Percentiles rank a stretch among this genome's conserved stretches.
phyloP scores from a whole-genome alignment of 2,888 invertebrate species.

The Apodemia duryi region DNA sequence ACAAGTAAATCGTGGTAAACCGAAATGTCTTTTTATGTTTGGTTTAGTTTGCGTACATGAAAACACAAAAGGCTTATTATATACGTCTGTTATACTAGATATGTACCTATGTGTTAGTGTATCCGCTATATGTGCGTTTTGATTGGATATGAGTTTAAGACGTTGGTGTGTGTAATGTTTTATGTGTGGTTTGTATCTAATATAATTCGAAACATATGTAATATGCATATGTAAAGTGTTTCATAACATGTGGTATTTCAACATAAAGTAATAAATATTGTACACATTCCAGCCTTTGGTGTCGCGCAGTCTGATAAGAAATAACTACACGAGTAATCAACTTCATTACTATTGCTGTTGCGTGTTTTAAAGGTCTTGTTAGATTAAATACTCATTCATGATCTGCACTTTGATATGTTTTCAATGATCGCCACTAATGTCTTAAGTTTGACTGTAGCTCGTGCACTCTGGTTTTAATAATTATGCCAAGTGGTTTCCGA shows the following conservation, averaged over 20 bases:
- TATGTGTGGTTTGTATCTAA: too few relatives aligned
- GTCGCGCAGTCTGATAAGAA: constrained; percentile 10
- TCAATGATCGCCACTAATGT: background rate
- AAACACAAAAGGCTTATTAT: too few relatives aligned
- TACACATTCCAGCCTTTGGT: background rate
- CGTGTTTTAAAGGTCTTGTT: background rate
- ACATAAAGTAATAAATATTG: background rate
- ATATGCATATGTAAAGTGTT: background rate
- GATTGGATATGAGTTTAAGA: too few relatives aligned
- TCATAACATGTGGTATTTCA: background rate
- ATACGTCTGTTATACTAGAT: too few relatives aligned
- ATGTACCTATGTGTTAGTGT: too few relatives aligned
- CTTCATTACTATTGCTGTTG: constrained; percentile 7
- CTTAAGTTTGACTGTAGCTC: constrained; percentile 18
- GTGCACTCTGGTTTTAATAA: constrained; percentile 21
- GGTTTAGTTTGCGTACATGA: too few relatives aligned
- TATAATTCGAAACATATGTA: too few relatives aligned
- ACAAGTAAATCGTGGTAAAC: too few relatives aligned
- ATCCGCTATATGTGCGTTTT: too few relatives aligned
- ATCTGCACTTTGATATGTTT: background rate
- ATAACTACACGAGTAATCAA: constrained; percentile 1
- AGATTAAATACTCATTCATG: constrained; percentile 1
- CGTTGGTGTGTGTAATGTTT: too few relatives aligned
- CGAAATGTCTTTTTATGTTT: too few relatives aligned
- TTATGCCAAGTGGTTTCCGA: background rate